Evolutionary conservation across 2,888 invertebrate species (phyloP), one percentile per base, ranked within the genome.

Genomic region (Tribolium freemani): DNA sequence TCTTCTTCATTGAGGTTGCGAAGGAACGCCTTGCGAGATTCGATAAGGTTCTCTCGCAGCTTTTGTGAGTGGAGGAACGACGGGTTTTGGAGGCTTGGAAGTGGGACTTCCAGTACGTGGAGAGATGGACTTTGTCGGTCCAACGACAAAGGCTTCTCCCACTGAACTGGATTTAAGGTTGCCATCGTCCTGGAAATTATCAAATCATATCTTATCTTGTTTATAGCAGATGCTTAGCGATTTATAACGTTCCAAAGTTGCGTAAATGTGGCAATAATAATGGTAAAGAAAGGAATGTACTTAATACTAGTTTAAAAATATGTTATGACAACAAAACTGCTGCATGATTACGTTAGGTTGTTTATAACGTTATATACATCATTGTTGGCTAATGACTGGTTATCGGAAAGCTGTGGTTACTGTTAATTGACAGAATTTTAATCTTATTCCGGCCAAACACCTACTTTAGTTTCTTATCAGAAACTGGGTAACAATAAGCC

Each of bases 1-100:
- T 81, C 79, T 78, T 73, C 58, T 70, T 61, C 11, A 61, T 71
- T 69, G 13, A 53, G 75, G 58, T 50, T 10, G 10, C 44, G 38
- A 1, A 69, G 72, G 66, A 85, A 85, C 2, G 79, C 79, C 60
- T 79, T 81, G 38, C 82, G 78, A 3, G 84, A 83, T 53, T 84
- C 82, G 21, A 80, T 75, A 10, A 83, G 74, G 71, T 80, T 81
- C 51, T 76, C 72, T 38, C 69, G 69, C 5, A 79, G 69, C 10
- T 70, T 73, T 57, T 74, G 72, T 30, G 75, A 76, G 13, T 76
- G 72, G 2, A 76, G 64, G 38, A 76, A 74, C 13, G 76, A 74
- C 10, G 13, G 3, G 61, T 61, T 75, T 16, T 26, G 10, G 13
- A 48, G 50, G 11, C 20, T 16, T 6, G 20, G 45, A 10, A 10